These are phyloP conservation scores for Lasiurus borealis DNA, from an alignment of 2,113 vertebrate genomes.

Conservation along the genomic window DNA sequence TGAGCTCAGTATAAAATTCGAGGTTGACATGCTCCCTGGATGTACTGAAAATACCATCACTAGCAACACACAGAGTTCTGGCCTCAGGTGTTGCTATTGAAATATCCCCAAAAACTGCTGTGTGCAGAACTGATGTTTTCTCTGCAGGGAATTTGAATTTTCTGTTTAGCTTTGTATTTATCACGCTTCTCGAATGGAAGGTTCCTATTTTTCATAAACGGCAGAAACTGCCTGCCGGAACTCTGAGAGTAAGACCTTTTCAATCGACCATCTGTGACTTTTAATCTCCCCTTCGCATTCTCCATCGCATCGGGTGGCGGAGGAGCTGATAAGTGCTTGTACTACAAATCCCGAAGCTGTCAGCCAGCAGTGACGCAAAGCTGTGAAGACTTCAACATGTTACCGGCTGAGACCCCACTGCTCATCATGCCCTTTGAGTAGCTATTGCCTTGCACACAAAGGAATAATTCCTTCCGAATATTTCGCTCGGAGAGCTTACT, in stretches of 20 bases:
- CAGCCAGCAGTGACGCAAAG: background rate
- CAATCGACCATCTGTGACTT: background rate
- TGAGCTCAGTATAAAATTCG: slow-evolving; percentile 27
- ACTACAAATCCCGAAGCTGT: background rate
- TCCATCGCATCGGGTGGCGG: background rate
- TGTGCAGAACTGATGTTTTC: background rate
- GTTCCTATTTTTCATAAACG: background rate
- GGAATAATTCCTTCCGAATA: slow-evolving; percentile 33
- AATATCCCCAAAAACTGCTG: background rate
- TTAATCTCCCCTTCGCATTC: background rate
- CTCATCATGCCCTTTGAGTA: slow-evolving; percentile 26
- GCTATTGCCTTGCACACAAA: slow-evolving; percentile 4
- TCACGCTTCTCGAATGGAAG: background rate
- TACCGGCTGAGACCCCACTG: background rate
- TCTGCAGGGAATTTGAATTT: background rate
- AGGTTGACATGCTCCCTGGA: background rate
- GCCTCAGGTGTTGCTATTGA: too few relatives aligned
- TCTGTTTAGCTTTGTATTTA: background rate
- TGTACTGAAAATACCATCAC: background rate
- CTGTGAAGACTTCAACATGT: background rate
- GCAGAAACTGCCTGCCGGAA: background rate
- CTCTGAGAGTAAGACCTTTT: background rate
- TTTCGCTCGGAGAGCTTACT: background rate
- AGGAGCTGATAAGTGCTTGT: background rate
- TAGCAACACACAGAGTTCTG: background rate